Conservation (phyloP, 2,797 vertebrate genomes). For the Gymnocypris eckloni region DNA sequence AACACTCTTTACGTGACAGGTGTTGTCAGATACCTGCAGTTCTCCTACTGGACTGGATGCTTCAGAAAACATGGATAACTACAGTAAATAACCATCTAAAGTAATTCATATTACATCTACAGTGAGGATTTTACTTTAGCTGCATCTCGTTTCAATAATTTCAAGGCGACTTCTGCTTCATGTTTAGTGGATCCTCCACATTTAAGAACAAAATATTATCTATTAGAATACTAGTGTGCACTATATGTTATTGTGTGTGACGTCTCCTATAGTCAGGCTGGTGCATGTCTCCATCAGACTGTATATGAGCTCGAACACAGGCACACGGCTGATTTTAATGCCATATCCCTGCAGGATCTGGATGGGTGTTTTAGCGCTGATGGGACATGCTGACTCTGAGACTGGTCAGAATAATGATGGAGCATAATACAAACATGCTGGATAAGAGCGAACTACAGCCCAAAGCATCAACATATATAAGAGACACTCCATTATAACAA, state of each 20-base stretch:
- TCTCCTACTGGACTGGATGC: conserved; percentile 75
- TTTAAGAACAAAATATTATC: no score
- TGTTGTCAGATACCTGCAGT: conserved; percentile 71
- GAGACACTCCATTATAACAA: no score
- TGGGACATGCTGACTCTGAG: conserved; percentile 60
- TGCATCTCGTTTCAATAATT: conserved; percentile 75
- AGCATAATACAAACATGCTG: neutral
- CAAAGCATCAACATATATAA: no score
- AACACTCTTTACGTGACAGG: no score
- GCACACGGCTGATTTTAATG: conserved; percentile 80
- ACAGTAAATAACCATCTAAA: neutral
- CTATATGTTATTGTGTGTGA: conserved; percentile 44
- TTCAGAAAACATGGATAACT: conserved; percentile 55
- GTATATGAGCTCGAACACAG: conserved; percentile 82
- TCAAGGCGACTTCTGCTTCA: conserved; percentile 74
- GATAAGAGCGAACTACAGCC: neutral
- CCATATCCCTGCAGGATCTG: conserved; percentile 90
- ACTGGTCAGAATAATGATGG: neutral
- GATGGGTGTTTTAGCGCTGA: conserved; percentile 84
- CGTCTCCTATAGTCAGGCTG: conserved; percentile 80
- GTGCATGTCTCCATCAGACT: conserved; percentile 82
- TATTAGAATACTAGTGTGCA: no score
- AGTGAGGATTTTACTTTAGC: conserved; percentile 72
- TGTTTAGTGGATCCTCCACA: conserved; percentile 65
- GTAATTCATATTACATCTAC: neutral